A percentile compares a stretch with the other conserved stretches of the same genome.
phyloP scores from a whole-genome alignment of 2,113 vertebrate species.

The Acrocephalus arundinaceus region DNA sequence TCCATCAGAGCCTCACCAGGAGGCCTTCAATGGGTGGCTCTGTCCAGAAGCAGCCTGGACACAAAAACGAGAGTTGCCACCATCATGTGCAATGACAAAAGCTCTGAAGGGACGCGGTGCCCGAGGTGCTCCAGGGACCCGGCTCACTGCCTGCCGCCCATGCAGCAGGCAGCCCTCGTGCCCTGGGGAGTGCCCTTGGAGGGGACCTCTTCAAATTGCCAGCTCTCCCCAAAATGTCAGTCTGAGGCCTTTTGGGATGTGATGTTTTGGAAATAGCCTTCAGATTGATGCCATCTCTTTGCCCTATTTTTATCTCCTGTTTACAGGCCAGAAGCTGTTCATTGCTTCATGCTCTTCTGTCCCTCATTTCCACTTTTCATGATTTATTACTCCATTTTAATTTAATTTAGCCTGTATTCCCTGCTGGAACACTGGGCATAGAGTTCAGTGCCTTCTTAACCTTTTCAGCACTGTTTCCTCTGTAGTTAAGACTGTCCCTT shows the following conservation, averaged over 20 bases:
- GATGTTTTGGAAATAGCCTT: neutral
- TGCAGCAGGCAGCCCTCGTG: accelerated
- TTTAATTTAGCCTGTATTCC: neutral
- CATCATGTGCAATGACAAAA: neutral
- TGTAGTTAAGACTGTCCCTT: neutral
- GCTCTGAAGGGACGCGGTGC: neutral
- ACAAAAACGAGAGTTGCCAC: neutral
- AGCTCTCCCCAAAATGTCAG: neutral
- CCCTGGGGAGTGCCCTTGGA: neutral
- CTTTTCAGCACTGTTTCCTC: neutral
- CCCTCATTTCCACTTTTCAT: neutral
- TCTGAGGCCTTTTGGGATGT: neutral
- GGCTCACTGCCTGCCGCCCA: neutral
- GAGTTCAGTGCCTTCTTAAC: neutral
- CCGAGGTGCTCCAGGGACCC: neutral
- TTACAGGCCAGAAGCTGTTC: neutral
- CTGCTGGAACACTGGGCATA: neutral
- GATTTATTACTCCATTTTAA: neutral
- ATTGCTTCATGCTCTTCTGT: neutral
- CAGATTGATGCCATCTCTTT: neutral
- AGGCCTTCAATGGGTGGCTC: neutral
- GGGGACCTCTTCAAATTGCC: neutral
- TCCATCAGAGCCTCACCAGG: neutral
- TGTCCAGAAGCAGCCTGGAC: neutral
- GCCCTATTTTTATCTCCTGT: constrained; percentile 22